Evolutionary conservation across 2,888 invertebrate species (phyloP), one percentile per base, ranked within the genome.

Genomic region (Drosophila prolongata): DNA sequence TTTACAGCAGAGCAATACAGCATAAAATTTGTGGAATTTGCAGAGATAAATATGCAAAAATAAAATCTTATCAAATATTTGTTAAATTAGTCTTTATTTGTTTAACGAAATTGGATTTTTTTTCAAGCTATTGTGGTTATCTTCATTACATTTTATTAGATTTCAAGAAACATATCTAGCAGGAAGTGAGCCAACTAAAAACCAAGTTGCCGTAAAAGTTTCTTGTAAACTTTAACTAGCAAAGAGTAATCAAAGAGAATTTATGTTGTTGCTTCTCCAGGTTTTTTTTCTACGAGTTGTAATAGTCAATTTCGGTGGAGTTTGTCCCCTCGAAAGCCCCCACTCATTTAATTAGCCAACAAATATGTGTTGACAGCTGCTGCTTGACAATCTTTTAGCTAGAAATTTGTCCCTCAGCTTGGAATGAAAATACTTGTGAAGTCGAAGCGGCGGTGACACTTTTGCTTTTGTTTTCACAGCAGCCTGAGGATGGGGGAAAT

Each of bases 381-480:
- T 46, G 40, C 64, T 10, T 80, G 80, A 76, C 80, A 82, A 87
- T 77, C 80, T 80, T 79, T 75, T 78, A 83, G 77, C 78, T 53
- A 54, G 74, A 73, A 73, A 74, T 57, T 73, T 55, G 55, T 66
- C 16, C 54, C 65, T 66, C 52, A 58, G 77, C 72, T 68, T 53
- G 56, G 30, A 62, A 59, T 58, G 62, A 70, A 72, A 80, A 73
- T 61, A 77, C 77, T 61, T 57, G 65, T 14, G 66, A 46, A 59
- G 60, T 62, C 62, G 62, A 49, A 43, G 62, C 46, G 62, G 62
- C 46, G 62, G 52, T 57, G 71, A 77, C 86, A 88, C 83, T 83
- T 86, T 83, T 83, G 86, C 75, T 87, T 87, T 87, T 83, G 71
- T 85, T 76, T 66, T 60, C 56, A 44, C 52, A 74, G 53, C 16